phyloP scores from a whole-genome alignment of 2,888 invertebrate genomes.

The Drosophila picticornis region DNA sequence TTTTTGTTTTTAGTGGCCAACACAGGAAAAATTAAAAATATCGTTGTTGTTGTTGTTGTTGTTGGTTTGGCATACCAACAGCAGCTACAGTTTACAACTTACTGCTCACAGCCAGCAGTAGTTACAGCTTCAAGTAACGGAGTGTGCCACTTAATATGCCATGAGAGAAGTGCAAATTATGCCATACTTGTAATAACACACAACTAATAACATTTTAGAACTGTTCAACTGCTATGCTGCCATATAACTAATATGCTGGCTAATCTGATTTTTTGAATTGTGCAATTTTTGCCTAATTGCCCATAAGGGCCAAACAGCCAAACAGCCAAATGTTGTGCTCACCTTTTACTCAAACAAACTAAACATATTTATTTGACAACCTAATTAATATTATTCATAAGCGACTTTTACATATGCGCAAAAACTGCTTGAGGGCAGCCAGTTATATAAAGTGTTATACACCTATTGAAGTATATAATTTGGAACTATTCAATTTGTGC shows the following conservation, averaged over 20 bases:
- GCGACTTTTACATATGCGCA: not conserved
- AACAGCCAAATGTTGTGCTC: no score
- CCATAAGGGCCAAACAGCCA: no score
- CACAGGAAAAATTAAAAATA: slow-evolving; percentile 63
- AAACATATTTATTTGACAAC: not conserved
- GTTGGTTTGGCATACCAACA: slow-evolving; percentile 6
- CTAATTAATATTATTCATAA: not conserved
- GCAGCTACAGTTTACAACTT: slow-evolving; percentile 3
- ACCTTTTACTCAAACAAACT: not conserved
- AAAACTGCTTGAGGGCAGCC: not conserved
- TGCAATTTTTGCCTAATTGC: not conserved
- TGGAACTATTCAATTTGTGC: not conserved
- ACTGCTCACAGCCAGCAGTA: slow-evolving; percentile 3
- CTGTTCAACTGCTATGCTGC: not conserved
- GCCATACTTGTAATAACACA: not conserved
- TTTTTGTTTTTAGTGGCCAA: slow-evolving; percentile 42
- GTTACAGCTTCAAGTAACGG: not conserved
- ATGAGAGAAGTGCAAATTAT: not conserved
- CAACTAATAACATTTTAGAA: not conserved
- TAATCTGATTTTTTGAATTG: not conserved
- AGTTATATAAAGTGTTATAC: not conserved
- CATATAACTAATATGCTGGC: not conserved
- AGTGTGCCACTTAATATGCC: not conserved
- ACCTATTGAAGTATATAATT: not conserved
- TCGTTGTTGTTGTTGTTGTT: slow-evolving; percentile 36